Evolutionary conservation across 2,113 vertebrate genomes (phyloP).

Genomic region (Bos indicus): DNA sequence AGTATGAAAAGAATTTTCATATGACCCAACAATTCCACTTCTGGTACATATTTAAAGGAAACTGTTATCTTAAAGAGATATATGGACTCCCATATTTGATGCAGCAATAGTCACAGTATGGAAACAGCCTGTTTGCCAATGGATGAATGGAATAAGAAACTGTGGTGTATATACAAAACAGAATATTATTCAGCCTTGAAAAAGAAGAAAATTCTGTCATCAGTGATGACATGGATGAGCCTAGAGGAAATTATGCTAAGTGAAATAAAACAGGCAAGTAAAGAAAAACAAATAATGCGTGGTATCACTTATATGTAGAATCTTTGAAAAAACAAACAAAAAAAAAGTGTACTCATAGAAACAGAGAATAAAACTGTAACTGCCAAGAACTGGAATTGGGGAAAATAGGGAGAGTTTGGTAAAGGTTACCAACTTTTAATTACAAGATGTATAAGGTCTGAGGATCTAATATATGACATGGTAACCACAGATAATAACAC

Average conservation of each 20-base stretch:
- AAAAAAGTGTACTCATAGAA: neutral
- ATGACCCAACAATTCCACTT: neutral
- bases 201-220: neutral
- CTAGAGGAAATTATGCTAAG: neutral
- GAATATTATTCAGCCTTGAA: neutral
- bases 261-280: neutral
- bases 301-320: neutral
- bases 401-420: neutral
- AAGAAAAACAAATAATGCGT: neutral
- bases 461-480: neutral
- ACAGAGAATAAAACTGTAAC: neutral
- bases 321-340: neutral
- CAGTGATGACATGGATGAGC: neutral
- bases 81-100: neutral
- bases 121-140: neutral
- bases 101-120: neutral
- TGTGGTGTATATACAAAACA: neutral
- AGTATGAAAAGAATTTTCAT: neutral
- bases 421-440: neutral
- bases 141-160: neutral
- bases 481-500: neutral
- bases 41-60: neutral
- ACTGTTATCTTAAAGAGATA: neutral
- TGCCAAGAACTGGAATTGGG: neutral
- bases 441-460: neutral